Percentiles rank a stretch among this genome's conserved stretches.
phyloP scores from a whole-genome alignment of 2,797 vertebrate species.

The Gastrophryne carolinensis region DNA sequence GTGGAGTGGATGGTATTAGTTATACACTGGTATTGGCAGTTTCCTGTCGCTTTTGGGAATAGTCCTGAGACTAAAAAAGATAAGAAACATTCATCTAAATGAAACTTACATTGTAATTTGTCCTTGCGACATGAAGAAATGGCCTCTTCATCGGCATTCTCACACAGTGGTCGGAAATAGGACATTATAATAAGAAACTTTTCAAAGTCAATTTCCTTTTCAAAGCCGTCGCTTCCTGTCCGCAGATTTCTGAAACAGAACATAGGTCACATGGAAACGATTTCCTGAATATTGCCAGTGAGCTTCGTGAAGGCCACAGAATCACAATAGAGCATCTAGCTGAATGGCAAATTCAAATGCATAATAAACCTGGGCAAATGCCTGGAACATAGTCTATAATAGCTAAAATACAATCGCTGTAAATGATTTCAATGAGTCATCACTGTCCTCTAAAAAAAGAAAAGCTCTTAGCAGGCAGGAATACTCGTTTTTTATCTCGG shows the following conservation, averaged over 20 bases:
- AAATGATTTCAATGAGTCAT: too few relatives aligned
- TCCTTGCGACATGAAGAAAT: conserved; percentile 71
- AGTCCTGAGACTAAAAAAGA: too few relatives aligned
- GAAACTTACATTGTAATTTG: conserved; percentile 85
- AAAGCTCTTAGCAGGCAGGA: too few relatives aligned
- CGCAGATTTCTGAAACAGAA: conserved; percentile 76
- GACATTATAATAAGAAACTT: conserved; percentile 94
- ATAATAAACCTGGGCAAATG: neutral
- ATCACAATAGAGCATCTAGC: neutral
- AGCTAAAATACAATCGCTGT: neutral
- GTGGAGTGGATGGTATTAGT: too few relatives aligned
- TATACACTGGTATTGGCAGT: too few relatives aligned
- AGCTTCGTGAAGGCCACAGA: neutral
- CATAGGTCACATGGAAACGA: too few relatives aligned
- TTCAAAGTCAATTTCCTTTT: conserved; percentile 81
- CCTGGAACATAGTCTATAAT: neutral
- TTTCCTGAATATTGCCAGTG: too few relatives aligned
- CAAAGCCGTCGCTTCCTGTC: conserved; percentile 62
- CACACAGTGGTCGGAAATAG: conserved; percentile 82
- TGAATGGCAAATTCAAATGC: neutral
- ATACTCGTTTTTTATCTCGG: too few relatives aligned
- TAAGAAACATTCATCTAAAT: too few relatives aligned
- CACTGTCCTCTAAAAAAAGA: too few relatives aligned
- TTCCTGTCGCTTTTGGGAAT: too few relatives aligned
- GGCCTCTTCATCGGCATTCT: conserved; percentile 75